A percentile compares a stretch with the other conserved stretches of the same genome.
Evolutionary conservation across 23 tunicate genomes (phyloP).

Genomic region (Clavelina lepadiformis): DNA sequence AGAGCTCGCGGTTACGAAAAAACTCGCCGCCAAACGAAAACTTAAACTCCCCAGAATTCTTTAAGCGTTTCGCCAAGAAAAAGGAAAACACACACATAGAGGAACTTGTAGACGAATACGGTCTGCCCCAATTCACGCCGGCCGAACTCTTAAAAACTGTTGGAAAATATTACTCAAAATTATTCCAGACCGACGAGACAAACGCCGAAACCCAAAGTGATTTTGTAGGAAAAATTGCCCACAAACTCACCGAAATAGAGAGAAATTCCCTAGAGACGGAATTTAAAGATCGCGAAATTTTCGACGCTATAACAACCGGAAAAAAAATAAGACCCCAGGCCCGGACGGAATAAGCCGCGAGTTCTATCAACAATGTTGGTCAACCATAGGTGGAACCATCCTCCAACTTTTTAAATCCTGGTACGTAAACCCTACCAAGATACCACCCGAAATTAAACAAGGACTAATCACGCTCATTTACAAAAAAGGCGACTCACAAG

Average conservation of each 20-base stretch:
- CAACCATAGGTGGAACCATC: neutral
- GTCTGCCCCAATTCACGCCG: neutral
- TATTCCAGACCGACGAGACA: neutral
- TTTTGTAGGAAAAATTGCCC: neutral
- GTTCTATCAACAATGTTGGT: neutral
- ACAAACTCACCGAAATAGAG: too few relatives aligned
- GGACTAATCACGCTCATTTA: neutral
- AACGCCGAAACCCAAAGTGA: neutral
- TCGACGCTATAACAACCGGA: too few relatives aligned
- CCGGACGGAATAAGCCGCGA: too few relatives aligned
- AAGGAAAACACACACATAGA: neutral
- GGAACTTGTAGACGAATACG: neutral
- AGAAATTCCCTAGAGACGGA: too few relatives aligned
- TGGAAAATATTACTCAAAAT: neutral
- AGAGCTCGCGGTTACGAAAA: neutral
- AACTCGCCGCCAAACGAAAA: slow-evolving; percentile 1
- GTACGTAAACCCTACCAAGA: neutral
- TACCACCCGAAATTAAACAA: neutral
- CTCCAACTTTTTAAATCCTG: too few relatives aligned
- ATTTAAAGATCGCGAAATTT: too few relatives aligned
- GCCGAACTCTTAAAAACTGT: neutral
- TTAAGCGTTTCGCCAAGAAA: neutral
- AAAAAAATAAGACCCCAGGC: neutral
- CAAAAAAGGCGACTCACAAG: neutral
- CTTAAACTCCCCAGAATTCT: neutral